A percentile compares a stretch with the other conserved stretches of the same genome.
Evolutionary conservation across 2,888 invertebrate species (phyloP).

Genomic region (Anthophora plumipes): DNA sequence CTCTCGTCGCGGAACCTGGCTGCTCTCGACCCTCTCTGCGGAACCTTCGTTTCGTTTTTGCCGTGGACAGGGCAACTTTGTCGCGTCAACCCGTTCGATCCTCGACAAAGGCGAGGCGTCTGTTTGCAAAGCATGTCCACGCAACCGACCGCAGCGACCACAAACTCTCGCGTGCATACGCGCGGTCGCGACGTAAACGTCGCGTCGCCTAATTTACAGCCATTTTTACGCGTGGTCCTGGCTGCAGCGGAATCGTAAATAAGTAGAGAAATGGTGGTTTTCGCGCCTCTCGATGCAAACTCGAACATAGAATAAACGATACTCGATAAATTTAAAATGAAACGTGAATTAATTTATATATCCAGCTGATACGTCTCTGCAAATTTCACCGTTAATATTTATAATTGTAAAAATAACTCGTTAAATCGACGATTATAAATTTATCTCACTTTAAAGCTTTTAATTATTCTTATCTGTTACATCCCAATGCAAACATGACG

Average conservation of each 20-base stretch:
- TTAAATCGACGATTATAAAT: no score
- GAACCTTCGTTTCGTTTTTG: constrained; percentile 36
- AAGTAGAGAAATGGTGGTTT: constrained; percentile 13
- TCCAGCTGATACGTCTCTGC: no score
- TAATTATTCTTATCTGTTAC: no score
- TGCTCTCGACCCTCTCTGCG: neutral
- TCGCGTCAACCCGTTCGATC: constrained; percentile 14
- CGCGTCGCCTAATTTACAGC: constrained; percentile 76
- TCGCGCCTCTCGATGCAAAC: neutral
- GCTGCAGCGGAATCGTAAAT: constrained; percentile 62
- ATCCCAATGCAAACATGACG: no score
- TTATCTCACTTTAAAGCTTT: no score
- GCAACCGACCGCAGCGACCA: constrained; percentile 42
- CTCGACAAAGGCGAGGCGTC: constrained; percentile 47
- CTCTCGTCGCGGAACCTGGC: neutral
- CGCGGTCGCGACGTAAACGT: constrained; percentile 73
- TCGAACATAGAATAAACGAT: no score
- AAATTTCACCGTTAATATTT: no score
- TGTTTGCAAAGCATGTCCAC: constrained; percentile 52
- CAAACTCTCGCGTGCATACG: constrained; percentile 40
- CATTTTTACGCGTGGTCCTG: constrained; percentile 65
- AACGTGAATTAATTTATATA: no score
- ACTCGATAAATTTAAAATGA: no score
- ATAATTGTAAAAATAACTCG: no score
- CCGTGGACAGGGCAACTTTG: constrained; percentile 16